phyloP scores from a whole-genome alignment of 2,797 vertebrate genomes.

The Mycteria americana region DNA sequence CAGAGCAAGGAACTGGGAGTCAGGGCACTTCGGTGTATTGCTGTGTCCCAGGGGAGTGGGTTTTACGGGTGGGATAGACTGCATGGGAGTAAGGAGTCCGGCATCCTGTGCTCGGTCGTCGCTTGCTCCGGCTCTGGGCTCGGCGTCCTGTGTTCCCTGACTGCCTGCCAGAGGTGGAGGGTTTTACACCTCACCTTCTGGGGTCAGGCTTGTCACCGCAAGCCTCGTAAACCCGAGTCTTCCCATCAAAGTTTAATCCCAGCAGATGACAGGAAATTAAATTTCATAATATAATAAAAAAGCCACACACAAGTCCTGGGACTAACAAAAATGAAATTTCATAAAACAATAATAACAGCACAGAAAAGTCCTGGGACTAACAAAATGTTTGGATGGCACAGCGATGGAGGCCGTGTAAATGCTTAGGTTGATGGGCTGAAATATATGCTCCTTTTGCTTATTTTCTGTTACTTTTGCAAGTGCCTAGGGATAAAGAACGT shows the following conservation, averaged over 20 bases:
- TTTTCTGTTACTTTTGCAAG: background rate
- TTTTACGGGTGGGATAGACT: background rate
- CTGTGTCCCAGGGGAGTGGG: rapidly evolving
- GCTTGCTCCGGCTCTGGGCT: background rate
- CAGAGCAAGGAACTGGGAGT: background rate
- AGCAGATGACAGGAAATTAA: conserved; percentile 37
- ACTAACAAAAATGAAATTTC: conserved; percentile 31
- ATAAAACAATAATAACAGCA: background rate
- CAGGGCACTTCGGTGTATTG: background rate
- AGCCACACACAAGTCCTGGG: background rate
- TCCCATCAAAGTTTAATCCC: background rate
- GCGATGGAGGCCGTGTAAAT: background rate
- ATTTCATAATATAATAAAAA: background rate
- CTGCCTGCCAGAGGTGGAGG: background rate
- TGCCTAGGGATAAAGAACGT: background rate
- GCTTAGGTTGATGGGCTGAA: background rate
- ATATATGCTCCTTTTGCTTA: background rate
- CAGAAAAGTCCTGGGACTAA: background rate
- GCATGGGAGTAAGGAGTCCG: background rate
- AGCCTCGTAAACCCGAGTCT: background rate
- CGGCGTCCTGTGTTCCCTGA: rapidly evolving
- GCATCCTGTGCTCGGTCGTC: rapidly evolving
- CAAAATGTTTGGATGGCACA: background rate
- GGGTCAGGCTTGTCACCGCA: background rate
- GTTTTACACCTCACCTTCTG: background rate